These are phyloP conservation scores for Rutpela maculata DNA, from an alignment of 2,888 invertebrate genomes.

Conservation along the genomic window DNA sequence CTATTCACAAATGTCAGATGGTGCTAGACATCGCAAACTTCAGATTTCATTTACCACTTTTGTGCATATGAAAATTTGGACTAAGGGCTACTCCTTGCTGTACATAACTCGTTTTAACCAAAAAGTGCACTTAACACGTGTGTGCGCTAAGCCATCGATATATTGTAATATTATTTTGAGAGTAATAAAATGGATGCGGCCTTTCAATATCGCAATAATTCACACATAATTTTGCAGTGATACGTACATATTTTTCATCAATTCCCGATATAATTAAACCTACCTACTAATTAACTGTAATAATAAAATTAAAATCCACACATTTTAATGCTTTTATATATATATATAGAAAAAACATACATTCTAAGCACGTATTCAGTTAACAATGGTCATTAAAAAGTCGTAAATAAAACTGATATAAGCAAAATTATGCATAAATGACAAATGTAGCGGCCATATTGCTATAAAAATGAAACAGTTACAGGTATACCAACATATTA, in stretches of 20 bases:
- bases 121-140: too few relatives aligned
- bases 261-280: not conserved
- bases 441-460: constrained; percentile 67
- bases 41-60: too few relatives aligned
- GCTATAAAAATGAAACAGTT: constrained; percentile 66
- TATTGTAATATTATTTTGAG: not conserved
- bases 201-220: not conserved
- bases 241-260: constrained; percentile 6
- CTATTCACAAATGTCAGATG: too few relatives aligned
- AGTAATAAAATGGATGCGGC: not conserved
- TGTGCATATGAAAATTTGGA: too few relatives aligned
- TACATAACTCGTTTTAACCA: too few relatives aligned
- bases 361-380: constrained; percentile 62
- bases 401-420: constrained; percentile 63
- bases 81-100: too few relatives aligned
- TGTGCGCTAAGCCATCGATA: not conserved
- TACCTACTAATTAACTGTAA: constrained; percentile 31
- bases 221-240: not conserved
- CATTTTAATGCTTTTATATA: constrained; percentile 34
- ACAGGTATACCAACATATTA: constrained; percentile 68
- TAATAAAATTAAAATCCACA: constrained; percentile 42
- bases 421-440: constrained; percentile 65
- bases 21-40: too few relatives aligned
- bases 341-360: constrained; percentile 52
- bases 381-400: constrained; percentile 62